Evolutionary conservation across 1,140 invertebrate genomes (phyloP).

Genomic region (Aphaenogaster rudis): DNA sequence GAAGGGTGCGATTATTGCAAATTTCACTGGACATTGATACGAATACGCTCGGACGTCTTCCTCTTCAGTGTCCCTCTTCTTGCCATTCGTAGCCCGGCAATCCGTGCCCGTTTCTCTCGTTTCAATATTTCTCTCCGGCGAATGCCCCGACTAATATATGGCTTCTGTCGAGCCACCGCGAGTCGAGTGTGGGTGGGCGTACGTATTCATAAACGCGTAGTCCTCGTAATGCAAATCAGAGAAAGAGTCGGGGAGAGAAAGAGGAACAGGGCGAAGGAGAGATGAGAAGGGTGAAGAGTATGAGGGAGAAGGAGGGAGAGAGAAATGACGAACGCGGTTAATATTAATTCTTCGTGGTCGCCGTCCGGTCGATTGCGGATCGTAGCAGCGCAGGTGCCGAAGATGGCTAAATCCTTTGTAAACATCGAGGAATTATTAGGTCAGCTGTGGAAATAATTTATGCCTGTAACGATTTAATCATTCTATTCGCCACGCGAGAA

Average conservation of each 20-base stretch:
- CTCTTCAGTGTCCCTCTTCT: conserved; percentile 71
- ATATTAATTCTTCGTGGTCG: conserved; percentile 80
- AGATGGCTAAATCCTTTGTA: conserved; percentile 63
- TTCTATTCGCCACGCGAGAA: conserved; percentile 24
- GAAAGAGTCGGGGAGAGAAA: conserved; percentile 54
- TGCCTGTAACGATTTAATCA: conserved; percentile 60
- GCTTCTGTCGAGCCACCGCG: conserved; percentile 81
- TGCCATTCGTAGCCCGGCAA: conserved; percentile 47
- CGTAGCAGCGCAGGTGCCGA: conserved; percentile 62
- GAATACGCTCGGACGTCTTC: conserved; percentile 79
- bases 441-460: conserved; percentile 65
- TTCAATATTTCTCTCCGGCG: conserved; percentile 85
- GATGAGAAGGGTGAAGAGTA: conserved; percentile 37
- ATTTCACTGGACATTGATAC: conserved; percentile 82
- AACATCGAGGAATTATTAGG: conserved; percentile 65
- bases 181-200: conserved; percentile 76
- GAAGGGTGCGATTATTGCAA: conserved; percentile 71
- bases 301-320: conserved; percentile 35
- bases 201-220: conserved; percentile 78
- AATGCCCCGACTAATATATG: conserved; percentile 85
- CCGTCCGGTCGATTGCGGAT: conserved; percentile 65
- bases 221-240: conserved; percentile 83
- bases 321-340: conserved; percentile 73
- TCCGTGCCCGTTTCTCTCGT: conserved; percentile 79
- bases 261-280: conserved; percentile 32